phyloP scores from a whole-genome alignment of 1,140 invertebrate species.

The Brachionus paranguensis region DNA sequence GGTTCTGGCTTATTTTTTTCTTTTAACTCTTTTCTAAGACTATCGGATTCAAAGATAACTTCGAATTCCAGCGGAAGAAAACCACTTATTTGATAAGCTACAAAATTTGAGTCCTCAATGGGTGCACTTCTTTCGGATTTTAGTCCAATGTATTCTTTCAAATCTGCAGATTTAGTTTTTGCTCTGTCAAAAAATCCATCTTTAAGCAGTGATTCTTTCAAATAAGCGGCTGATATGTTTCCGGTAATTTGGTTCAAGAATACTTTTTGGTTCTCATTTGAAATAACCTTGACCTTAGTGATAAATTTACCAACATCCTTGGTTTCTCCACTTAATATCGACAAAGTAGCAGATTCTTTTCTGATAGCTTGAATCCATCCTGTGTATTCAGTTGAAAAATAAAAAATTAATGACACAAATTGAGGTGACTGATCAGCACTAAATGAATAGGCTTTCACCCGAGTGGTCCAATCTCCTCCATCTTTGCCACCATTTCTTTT shows the following conservation, averaged over 20 bases:
- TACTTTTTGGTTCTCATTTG: slow-evolving; percentile 56
- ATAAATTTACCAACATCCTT: slow-evolving; percentile 72
- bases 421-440: neutral
- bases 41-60: slow-evolving; percentile 33
- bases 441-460: slow-evolving; percentile 65
- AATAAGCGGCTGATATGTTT: slow-evolving; percentile 3
- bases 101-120: slow-evolving; percentile 22
- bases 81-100: slow-evolving; percentile 31
- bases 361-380: neutral
- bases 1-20: neutral
- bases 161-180: neutral
- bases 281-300: slow-evolving; percentile 55
- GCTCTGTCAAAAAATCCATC: slow-evolving; percentile 3
- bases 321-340: slow-evolving; percentile 70
- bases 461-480: slow-evolving; percentile 86
- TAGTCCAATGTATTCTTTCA: slow-evolving; percentile 8
- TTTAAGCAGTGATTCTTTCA: slow-evolving; percentile 18
- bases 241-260: slow-evolving; percentile 45
- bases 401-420: slow-evolving; percentile 58
- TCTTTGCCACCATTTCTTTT: slow-evolving; percentile 70
- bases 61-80: slow-evolving; percentile 33
- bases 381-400: slow-evolving; percentile 51
- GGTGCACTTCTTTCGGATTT: neutral
- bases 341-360: neutral
- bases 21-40: slow-evolving; percentile 13